phyloP scores from a whole-genome alignment of 30 jellyfish, hydroid and myxozoan species.

The Cassiopea andromeda region DNA sequence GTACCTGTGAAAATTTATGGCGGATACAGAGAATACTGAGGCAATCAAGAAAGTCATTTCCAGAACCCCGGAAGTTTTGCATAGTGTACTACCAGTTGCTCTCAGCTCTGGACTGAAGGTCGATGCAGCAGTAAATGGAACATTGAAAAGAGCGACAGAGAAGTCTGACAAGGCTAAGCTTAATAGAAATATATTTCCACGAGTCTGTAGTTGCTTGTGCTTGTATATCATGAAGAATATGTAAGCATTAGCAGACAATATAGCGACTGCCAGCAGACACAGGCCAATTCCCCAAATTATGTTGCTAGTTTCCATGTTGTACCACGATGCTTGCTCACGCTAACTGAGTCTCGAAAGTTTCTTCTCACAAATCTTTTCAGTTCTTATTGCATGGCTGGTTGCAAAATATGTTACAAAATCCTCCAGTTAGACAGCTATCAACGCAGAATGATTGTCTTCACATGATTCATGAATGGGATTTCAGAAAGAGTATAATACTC shows the following conservation, averaged over 20 bases:
- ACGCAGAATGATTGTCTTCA: too few relatives aligned
- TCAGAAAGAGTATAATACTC: too few relatives aligned
- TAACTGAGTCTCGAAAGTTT: not conserved
- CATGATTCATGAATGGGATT: too few relatives aligned
- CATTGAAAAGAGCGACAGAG: constrained; percentile 37
- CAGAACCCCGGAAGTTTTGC: constrained; percentile 31
- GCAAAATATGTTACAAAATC: too few relatives aligned
- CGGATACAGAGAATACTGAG: constrained; percentile 58
- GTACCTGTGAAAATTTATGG: constrained; percentile 50
- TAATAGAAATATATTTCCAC: constrained; percentile 31
- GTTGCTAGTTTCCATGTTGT: constrained; percentile 16
- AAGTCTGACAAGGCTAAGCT: constrained; percentile 47
- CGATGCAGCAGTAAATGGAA: constrained; percentile 44
- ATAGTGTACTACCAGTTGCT: not conserved
- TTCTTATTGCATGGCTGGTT: too few relatives aligned
- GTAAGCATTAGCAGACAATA: constrained; percentile 2
- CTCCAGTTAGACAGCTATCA: too few relatives aligned
- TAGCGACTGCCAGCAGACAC: not conserved
- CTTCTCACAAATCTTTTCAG: too few relatives aligned
- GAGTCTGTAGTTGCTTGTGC: constrained; percentile 33
- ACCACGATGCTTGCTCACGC: not conserved
- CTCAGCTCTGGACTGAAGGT: constrained; percentile 19
- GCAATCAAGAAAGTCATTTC: constrained; percentile 56
- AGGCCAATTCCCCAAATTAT: constrained; percentile 3
- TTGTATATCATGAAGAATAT: constrained; percentile 25